Percentiles rank a stretch among this genome's conserved stretches.
Evolutionary conservation across 2,888 invertebrate genomes (phyloP).

Genomic region (Ichneumoninae sp.): DNA sequence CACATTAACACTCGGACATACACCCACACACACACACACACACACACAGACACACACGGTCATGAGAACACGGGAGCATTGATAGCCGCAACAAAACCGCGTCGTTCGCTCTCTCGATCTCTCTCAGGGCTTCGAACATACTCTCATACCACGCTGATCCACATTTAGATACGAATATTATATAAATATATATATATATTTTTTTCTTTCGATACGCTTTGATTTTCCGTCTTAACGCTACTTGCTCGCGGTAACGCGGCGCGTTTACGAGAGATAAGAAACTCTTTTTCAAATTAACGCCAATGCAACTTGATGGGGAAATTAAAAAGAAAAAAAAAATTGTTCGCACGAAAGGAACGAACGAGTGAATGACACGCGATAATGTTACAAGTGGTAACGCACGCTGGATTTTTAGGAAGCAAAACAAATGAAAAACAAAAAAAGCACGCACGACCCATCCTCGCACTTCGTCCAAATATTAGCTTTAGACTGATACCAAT

Average conservation of each 20-base stretch:
- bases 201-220: slow-evolving; percentile 52
- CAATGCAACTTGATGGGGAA: slow-evolving; percentile 19
- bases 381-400: slow-evolving; percentile 50
- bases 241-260: background rate
- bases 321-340: slow-evolving; percentile 70
- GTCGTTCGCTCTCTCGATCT: slow-evolving; percentile 35
- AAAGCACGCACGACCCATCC: slow-evolving; percentile 81
- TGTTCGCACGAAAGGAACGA: slow-evolving; percentile 4
- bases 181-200: slow-evolving; percentile 39
- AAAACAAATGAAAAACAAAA: slow-evolving; percentile 72
- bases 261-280: background rate
- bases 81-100: slow-evolving; percentile 48
- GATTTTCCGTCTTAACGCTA: slow-evolving; percentile 47
- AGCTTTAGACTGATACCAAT: slow-evolving; percentile 82
- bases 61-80: slow-evolving; percentile 44
- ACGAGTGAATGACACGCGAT: slow-evolving; percentile 13
- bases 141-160: slow-evolving; percentile 59
- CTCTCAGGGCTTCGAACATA: slow-evolving; percentile 57
- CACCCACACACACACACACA: slow-evolving; percentile 24
- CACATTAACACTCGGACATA: slow-evolving; percentile 21
- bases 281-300: slow-evolving; percentile 16
- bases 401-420: slow-evolving; percentile 67
- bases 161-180: slow-evolving; percentile 59
- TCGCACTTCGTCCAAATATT: slow-evolving; percentile 83
- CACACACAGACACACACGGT: background rate